Evolutionary conservation across 2,888 invertebrate species (phyloP).

Genomic region (Chorisops tibialis): DNA sequence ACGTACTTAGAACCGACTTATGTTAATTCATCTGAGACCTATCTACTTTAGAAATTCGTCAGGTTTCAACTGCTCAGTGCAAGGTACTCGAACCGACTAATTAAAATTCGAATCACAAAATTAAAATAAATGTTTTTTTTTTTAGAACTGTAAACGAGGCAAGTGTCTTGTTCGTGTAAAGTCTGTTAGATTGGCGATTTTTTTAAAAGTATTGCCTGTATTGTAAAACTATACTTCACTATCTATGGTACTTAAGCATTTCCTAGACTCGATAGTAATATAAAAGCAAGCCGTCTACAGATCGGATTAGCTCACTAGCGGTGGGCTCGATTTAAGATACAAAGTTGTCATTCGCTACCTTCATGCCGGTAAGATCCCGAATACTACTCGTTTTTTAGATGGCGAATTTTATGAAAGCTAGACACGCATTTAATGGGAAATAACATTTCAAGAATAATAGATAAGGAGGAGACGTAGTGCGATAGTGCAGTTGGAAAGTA

Average conservation of each 20-base stretch:
- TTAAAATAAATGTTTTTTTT: slow-evolving; percentile 12
- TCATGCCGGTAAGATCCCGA: no score
- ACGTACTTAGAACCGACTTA: no score
- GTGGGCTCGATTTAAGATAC: no score
- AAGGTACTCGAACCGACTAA: background rate
- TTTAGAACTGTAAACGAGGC: background rate
- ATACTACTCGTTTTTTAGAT: background rate
- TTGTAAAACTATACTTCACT: background rate
- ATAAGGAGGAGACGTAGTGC: background rate
- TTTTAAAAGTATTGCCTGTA: background rate
- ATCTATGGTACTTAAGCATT: no score
- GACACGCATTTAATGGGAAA: slow-evolving; percentile 17
- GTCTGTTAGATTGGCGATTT: no score
- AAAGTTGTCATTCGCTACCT: no score
- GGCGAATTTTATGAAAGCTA: slow-evolving; percentile 17
- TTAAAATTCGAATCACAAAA: slow-evolving; percentile 15
- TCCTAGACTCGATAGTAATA: no score
- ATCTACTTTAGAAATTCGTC: slow-evolving; percentile 8
- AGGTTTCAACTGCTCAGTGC: background rate
- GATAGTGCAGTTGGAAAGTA: background rate
- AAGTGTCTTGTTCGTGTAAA: no score
- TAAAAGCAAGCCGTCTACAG: no score
- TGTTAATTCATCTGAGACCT: no score
- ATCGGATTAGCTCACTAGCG: no score
- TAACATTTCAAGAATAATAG: slow-evolving; percentile 15